A percentile compares a stretch with the other conserved stretches of the same genome.
phyloP scores from a whole-genome alignment of 2,888 invertebrate species.

The Drepana falcataria region DNA sequence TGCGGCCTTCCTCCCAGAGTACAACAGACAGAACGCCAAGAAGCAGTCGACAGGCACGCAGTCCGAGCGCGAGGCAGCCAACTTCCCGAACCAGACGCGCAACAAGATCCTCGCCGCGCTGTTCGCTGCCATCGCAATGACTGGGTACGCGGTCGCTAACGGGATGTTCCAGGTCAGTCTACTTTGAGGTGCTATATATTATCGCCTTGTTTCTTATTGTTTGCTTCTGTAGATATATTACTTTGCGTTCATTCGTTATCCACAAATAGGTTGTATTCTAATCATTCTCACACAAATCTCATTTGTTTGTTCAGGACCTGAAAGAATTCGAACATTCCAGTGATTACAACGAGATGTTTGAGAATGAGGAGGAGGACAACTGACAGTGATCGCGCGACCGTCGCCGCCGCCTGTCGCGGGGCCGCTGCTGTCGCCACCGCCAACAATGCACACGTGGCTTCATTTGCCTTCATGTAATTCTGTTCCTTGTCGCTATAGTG shows the following conservation, averaged over 20 bases:
- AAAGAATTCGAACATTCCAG: conserved; percentile 68
- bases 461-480: no score
- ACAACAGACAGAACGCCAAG: conserved; percentile 60
- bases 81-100: conserved; percentile 82
- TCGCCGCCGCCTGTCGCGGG: conserved; percentile 7
- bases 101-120: conserved; percentile 83
- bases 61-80: conserved; percentile 75
- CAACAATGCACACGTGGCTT: no score
- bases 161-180: conserved; percentile 81
- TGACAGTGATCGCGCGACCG: conserved; percentile 31
- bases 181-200: background rate
- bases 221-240: background rate
- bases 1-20: conserved; percentile 40
- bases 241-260: background rate
- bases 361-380: conserved; percentile 74
- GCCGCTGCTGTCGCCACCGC: conserved; percentile 11
- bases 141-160: conserved; percentile 82
- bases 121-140: conserved; percentile 84
- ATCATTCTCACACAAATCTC: conserved; percentile 54
- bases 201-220: background rate
- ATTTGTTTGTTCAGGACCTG: conserved; percentile 64
- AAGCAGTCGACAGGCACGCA: conserved; percentile 68
- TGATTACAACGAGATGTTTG: conserved; percentile 74
- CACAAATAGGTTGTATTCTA: conserved; percentile 43
- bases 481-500: no score